Percentiles rank a stretch among this genome's conserved stretches.
Conservation (phyloP, 1,140 invertebrate species). For the Anoplolepis gracilipes region DNA sequence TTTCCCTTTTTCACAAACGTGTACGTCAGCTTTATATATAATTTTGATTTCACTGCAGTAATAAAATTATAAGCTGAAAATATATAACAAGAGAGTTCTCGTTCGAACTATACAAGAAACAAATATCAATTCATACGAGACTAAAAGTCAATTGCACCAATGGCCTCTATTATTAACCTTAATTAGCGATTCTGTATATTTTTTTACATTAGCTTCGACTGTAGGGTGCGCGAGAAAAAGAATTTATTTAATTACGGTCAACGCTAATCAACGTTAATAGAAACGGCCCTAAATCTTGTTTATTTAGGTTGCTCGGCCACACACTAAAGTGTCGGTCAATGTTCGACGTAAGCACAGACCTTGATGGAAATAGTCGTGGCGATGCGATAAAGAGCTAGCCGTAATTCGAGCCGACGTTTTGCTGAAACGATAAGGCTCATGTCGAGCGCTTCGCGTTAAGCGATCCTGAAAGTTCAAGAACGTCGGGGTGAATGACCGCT, state of each 20-base stretch:
- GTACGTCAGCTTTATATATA: background rate
- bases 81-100: background rate
- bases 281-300: slow-evolving; percentile 35
- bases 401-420: slow-evolving; percentile 73
- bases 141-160: slow-evolving; percentile 27
- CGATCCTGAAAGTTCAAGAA: slow-evolving; percentile 85
- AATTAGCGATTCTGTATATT: slow-evolving; percentile 13
- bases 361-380: slow-evolving; percentile 58
- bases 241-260: slow-evolving; percentile 36
- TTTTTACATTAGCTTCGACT: slow-evolving; percentile 14
- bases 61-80: background rate
- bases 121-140: slow-evolving; percentile 26
- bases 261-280: slow-evolving; percentile 30
- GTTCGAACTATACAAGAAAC: slow-evolving; percentile 2
- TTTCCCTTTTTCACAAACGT: background rate
- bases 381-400: slow-evolving; percentile 47
- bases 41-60: background rate
- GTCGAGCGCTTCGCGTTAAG: slow-evolving; percentile 56
- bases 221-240: background rate
- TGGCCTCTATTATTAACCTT: slow-evolving; percentile 17
- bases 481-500: slow-evolving; percentile 80
- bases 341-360: slow-evolving; percentile 53
- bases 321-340: slow-evolving; percentile 13
- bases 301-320: slow-evolving; percentile 44
- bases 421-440: slow-evolving; percentile 70